phyloP scores from a whole-genome alignment of 2,113 vertebrate species.

The Aramus guarauna region DNA sequence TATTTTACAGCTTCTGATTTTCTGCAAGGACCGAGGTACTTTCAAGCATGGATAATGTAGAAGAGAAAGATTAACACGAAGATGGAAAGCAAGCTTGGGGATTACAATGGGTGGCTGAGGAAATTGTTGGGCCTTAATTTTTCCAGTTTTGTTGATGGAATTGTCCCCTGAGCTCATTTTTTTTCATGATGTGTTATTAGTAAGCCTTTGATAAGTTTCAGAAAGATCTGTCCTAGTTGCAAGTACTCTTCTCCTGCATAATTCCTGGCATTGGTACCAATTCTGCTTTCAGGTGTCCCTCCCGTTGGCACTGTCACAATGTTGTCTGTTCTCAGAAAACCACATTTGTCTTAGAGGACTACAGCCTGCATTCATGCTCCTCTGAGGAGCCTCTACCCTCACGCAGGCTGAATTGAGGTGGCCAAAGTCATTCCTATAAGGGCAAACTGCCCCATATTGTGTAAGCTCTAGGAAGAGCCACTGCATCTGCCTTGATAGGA shows the following conservation, averaged over 20 bases:
- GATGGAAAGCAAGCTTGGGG: neutral
- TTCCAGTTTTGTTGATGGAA: neutral
- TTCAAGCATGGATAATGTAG: neutral
- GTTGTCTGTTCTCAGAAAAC: neutral
- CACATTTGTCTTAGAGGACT: neutral
- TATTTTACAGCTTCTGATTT: neutral
- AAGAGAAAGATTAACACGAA: neutral
- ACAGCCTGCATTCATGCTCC: neutral
- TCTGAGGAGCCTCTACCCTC: neutral
- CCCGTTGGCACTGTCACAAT: neutral
- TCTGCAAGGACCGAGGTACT: neutral
- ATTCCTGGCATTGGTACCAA: neutral
- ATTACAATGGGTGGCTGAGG: neutral
- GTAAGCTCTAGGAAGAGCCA: neutral
- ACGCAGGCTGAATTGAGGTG: neutral
- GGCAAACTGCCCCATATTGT: neutral
- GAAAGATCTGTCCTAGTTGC: neutral
- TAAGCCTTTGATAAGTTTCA: neutral
- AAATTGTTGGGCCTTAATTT: neutral
- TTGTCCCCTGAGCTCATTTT: neutral
- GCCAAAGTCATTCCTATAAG: accelerated
- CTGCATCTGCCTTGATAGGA: neutral
- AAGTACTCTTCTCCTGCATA: neutral
- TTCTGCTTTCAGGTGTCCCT: neutral
- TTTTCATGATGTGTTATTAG: neutral